These are phyloP conservation scores for Fragum fragum DNA, from an alignment of 2,888 invertebrate genomes.

Conservation along the genomic window DNA sequence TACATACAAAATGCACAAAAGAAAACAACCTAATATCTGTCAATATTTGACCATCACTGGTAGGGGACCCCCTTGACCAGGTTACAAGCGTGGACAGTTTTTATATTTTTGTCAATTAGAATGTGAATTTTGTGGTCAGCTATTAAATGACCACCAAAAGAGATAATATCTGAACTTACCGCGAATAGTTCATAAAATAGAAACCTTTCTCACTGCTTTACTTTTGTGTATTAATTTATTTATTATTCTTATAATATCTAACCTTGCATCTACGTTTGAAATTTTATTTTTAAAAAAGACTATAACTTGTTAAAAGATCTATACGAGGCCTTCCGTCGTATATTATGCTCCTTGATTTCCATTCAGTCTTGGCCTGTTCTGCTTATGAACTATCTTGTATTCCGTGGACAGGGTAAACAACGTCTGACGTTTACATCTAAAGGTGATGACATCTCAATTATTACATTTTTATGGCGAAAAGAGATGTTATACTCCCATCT, in stretches of 20 bases:
- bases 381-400: background rate
- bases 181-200: constrained; percentile 1
- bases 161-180: constrained; percentile 28
- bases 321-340: too few species aligned
- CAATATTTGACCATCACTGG: constrained; percentile 15
- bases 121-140: constrained; percentile 19
- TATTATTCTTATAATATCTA: too few species aligned
- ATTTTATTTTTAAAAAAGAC: too few species aligned
- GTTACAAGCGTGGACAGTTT: constrained; percentile 1
- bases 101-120: constrained; percentile 24
- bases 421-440: constrained; percentile 8
- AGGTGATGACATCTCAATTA: constrained; percentile 31
- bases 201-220: too few species aligned
- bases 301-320: too few species aligned
- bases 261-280: too few species aligned
- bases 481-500: background rate
- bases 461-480: constrained; percentile 3
- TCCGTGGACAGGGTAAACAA: background rate
- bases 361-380: too few species aligned
- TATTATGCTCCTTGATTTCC: too few species aligned
- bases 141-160: constrained; percentile 31
- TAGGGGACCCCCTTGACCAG: constrained; percentile 10
- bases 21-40: constrained; percentile 12
- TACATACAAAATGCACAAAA: background rate
- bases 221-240: too few species aligned